Evolutionary conservation across 2,888 invertebrate genomes (phyloP).

Genomic region (Pandemis corylana): DNA sequence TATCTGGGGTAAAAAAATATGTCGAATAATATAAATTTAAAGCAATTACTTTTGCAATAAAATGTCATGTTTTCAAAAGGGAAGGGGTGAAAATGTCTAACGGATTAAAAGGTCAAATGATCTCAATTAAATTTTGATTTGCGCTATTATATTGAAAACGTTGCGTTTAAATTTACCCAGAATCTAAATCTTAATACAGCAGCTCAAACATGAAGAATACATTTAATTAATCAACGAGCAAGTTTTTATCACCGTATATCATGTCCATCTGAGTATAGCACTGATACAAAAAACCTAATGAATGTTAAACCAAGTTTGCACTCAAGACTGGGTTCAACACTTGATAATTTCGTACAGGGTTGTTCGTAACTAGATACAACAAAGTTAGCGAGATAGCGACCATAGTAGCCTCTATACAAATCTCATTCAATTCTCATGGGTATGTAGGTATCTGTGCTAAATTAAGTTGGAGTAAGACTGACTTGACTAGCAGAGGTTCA

Average conservation of each 20-base stretch:
- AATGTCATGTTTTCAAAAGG: slow-evolving; percentile 34
- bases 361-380: background rate
- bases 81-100: slow-evolving; percentile 27
- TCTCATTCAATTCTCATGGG: background rate
- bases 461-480: background rate
- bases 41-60: slow-evolving; percentile 16
- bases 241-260: background rate
- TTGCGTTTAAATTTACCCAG: slow-evolving; percentile 27
- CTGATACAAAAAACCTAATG: background rate
- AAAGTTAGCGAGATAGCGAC: background rate
- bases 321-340: background rate
- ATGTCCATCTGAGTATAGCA: background rate
- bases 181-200: slow-evolving; percentile 32
- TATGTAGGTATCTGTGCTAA: background rate
- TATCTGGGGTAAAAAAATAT: slow-evolving; percentile 28
- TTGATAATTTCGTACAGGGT: background rate
- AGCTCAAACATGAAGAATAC: slow-evolving; percentile 28
- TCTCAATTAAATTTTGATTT: slow-evolving; percentile 21
- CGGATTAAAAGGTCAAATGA: slow-evolving; percentile 22
- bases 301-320: background rate
- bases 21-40: slow-evolving; percentile 22
- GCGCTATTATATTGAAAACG: slow-evolving; percentile 11
- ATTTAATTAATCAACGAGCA: slow-evolving; percentile 3
- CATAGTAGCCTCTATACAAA: background rate
- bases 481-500: background rate